Base-by-base conservation (phyloP, 2,888 invertebrate species). In the Eledone cirrhosa region DNA sequence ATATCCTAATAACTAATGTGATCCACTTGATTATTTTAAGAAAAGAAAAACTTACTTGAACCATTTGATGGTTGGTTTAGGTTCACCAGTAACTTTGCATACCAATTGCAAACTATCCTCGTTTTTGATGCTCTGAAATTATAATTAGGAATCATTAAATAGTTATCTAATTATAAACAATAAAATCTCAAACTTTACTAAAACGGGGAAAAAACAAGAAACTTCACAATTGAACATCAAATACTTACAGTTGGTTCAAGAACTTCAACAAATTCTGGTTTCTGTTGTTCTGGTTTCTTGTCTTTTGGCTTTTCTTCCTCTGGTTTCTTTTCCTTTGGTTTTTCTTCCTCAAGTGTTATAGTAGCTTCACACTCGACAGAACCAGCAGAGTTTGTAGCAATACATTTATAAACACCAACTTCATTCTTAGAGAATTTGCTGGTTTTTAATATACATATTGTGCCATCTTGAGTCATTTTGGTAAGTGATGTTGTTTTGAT, bases 361-460 rank as follows among this genome's bases (percentile, higher is more conserved):
- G 41, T 93, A 78, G 87, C 85, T 24, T 81, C 69, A 77, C 86
- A 87, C 75, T 89, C 86, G 48, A 97, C 97, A 92, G 97, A 96
- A 81, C 98, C 98, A 86, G 97, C 94, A 84, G 95, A 93, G 91
- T 98, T 98, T 78, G 83, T 84, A 79, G 98, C 98, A 90, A 96
- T 96, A 92, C 97, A 97, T 94, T 97, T 97, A 91, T 98, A 98
- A 16, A 95, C 96, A 83, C 98, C 99, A 80, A 86, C 87, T 77
- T 85, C 81, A 78, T 87, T 84, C 85, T 87, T 86, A 47, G 83
- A 81, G 77, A 84, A 81, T 77, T 85, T 86, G 33, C 85, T 82
- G 77, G 90, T 85, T 53, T 82, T 84, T 33, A 90, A 84, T 5
- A 84, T 86, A 72, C 87, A 87, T 13, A 84, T 83, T 47, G 89